These are phyloP conservation scores for Eumacrocentrus americanus DNA, from an alignment of 2,888 invertebrate genomes.

Conservation along the genomic window DNA sequence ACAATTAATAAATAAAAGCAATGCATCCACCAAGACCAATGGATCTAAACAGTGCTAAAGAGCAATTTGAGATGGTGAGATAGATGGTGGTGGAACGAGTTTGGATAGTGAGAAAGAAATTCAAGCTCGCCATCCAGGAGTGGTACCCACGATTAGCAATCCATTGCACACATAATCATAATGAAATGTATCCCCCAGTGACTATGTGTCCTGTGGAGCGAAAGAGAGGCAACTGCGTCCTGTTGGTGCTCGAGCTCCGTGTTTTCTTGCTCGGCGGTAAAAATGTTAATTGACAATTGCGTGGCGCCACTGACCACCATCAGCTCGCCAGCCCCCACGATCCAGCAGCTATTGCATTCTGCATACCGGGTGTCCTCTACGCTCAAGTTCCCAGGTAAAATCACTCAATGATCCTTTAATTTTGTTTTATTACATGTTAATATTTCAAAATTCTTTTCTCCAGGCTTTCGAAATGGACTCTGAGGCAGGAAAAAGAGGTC, in stretches of 20 bases:
- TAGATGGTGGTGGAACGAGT: neutral
- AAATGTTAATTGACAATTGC: conserved; percentile 61
- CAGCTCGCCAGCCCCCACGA: conserved; percentile 1
- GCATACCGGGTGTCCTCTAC: conserved; percentile 26
- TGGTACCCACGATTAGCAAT: conserved; percentile 41
- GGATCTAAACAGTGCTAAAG: conserved; percentile 6
- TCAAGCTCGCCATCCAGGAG: neutral
- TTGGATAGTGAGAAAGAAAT: neutral
- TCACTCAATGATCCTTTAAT: too few species aligned
- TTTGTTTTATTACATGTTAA: too few species aligned
- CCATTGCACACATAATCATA: conserved; percentile 50
- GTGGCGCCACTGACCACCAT: conserved; percentile 49
- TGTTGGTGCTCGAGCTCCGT: conserved; percentile 38
- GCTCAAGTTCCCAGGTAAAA: neutral
- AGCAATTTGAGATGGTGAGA: conserved; percentile 13
- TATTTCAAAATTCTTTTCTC: too few species aligned
- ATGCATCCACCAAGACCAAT: conserved; percentile 10
- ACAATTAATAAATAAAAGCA: too few species aligned
- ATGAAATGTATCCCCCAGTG: conserved; percentile 51
- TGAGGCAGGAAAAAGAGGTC: too few species aligned
- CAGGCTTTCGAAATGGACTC: too few species aligned
- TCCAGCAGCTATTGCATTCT: conserved; percentile 17
- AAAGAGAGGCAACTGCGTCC: conserved; percentile 12
- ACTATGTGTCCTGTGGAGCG: conserved; percentile 3
- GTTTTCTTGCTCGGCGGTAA: conserved; percentile 56